Percentiles rank a stretch among this genome's conserved stretches.
These are phyloP conservation scores for Spinibarbus caldwelli DNA, from an alignment of 2,797 vertebrate genomes.

Conservation along the genomic window DNA sequence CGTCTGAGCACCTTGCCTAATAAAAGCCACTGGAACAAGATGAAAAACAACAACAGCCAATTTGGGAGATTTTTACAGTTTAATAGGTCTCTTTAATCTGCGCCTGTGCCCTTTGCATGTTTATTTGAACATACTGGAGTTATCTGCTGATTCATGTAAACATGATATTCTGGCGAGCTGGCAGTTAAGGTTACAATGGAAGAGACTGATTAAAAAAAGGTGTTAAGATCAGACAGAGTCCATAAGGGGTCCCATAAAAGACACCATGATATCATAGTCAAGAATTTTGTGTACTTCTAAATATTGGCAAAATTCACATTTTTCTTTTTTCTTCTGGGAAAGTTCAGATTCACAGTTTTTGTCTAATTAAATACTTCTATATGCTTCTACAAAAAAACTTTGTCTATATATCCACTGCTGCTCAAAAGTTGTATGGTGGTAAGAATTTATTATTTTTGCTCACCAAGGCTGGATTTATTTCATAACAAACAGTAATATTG, in stretches of 20 bases:
- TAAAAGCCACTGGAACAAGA: constrained; percentile 71
- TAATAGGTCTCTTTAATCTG: constrained; percentile 70
- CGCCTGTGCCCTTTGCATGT: constrained; percentile 59
- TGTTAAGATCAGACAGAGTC: background rate
- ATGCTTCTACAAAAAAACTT: background rate
- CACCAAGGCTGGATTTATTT: no score
- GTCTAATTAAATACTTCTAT: background rate
- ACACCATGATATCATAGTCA: background rate
- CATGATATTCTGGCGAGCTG: constrained; percentile 58
- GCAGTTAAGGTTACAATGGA: constrained; percentile 40
- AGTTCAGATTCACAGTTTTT: background rate
- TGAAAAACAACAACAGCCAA: constrained; percentile 70
- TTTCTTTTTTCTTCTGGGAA: background rate
- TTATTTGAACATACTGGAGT: constrained; percentile 58
- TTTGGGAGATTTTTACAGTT: constrained; percentile 55
- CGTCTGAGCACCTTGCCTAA: constrained; percentile 67
- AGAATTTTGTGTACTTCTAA: background rate
- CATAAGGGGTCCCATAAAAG: background rate
- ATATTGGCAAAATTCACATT: background rate
- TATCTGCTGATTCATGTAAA: constrained; percentile 61
- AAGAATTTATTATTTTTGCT: background rate
- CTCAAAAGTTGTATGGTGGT: background rate
- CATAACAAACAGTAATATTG: no score
- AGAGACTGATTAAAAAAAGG: constrained; percentile 47
- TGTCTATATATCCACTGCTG: background rate